A percentile compares a stretch with the other conserved stretches of the same genome.
Evolutionary conservation across 2,888 invertebrate species (phyloP).

Genomic region (Lydus trimaculatus): DNA sequence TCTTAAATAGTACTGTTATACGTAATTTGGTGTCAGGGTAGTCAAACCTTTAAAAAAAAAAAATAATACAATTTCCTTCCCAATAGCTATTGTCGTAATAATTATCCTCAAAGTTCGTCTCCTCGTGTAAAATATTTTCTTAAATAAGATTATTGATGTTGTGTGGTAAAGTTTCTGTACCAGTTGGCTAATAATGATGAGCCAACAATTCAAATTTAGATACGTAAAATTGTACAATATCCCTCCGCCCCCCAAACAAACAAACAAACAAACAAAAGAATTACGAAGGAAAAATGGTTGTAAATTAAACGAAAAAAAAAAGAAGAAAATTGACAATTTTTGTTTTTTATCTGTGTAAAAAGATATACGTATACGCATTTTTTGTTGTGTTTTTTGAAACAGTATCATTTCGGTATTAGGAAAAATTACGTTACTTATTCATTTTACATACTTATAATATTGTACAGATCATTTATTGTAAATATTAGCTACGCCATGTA

Average conservation of each 20-base stretch:
- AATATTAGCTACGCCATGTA: constrained; percentile 44
- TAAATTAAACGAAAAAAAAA: constrained; percentile 44
- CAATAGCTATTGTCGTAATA: constrained; percentile 44
- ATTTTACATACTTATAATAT: constrained; percentile 36
- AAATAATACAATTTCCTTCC: constrained; percentile 17
- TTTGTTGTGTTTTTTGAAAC: constrained; percentile 37
- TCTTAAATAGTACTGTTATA: constrained; percentile 75
- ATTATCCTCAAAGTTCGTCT: constrained; percentile 42
- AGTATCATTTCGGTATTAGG: constrained; percentile 26
- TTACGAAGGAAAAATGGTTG: constrained; percentile 33
- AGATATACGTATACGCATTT: constrained; percentile 53
- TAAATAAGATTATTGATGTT: constrained; percentile 53
- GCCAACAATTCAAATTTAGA: constrained; percentile 53
- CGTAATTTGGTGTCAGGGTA: constrained; percentile 91
- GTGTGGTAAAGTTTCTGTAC: constrained; percentile 52
- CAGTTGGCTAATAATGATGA: constrained; percentile 39
- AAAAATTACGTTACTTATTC: constrained; percentile 24
- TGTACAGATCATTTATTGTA: constrained; percentile 47
- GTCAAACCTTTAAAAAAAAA: constrained; percentile 55
- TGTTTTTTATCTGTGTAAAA: constrained; percentile 53
- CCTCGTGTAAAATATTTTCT: constrained; percentile 56
- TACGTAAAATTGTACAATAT: constrained; percentile 63
- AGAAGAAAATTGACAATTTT: too few species aligned
- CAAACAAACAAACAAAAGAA: constrained; percentile 40
- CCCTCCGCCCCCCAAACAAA: not conserved